phyloP scores from a whole-genome alignment of 2,888 invertebrate genomes.

The Odontothrips loti region DNA sequence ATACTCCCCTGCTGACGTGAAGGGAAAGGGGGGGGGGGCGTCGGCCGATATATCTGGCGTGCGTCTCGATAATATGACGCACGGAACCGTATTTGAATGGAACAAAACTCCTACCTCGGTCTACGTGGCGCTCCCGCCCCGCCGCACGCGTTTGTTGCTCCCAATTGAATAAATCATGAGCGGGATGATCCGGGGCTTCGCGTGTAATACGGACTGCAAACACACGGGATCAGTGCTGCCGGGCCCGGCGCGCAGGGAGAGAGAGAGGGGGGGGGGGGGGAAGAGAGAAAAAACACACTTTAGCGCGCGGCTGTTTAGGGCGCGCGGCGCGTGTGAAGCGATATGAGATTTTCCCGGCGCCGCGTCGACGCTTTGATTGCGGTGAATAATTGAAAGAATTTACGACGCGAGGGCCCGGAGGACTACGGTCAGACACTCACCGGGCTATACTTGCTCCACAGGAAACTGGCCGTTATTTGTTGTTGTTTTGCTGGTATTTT shows the following conservation, averaged over 20 bases:
- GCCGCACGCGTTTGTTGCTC: not conserved
- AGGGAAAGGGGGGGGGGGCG: no score
- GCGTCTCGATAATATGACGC: no score
- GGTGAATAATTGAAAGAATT: constrained; percentile 5
- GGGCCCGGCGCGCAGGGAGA: not conserved
- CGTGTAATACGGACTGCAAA: constrained; percentile 24
- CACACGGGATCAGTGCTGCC: not conserved
- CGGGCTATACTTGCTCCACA: no score
- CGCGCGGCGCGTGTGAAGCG: not conserved
- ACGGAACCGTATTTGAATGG: not conserved
- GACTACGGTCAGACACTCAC: no score
- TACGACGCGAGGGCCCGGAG: not conserved
- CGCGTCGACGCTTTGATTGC: not conserved
- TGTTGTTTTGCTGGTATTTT: no score
- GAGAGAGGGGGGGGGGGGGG: not conserved
- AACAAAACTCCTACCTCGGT: not conserved
- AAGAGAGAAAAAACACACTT: not conserved
- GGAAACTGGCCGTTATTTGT: no score
- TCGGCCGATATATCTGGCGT: no score
- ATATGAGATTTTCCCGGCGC: not conserved
- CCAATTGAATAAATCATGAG: constrained; percentile 26
- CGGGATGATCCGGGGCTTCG: constrained; percentile 5
- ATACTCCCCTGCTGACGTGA: no score
- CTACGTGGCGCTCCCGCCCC: not conserved
- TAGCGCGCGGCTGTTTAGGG: not conserved